Evolutionary conservation across 2,797 vertebrate species (phyloP).

Genomic region (Poeciliopsis infans): DNA sequence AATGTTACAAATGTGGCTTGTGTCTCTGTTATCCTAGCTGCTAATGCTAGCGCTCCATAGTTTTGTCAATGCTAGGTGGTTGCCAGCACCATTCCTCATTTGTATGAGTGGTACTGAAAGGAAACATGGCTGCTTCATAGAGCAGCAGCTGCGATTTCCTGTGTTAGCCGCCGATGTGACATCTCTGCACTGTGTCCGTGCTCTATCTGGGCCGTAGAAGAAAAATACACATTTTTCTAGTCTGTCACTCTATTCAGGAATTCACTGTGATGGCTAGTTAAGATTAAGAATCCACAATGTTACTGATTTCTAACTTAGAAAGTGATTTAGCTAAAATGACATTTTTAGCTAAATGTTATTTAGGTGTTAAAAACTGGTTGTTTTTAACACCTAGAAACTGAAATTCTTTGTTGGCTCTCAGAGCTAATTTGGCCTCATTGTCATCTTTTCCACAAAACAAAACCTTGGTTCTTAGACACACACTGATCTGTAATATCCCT

Average conservation of each 20-base stretch:
- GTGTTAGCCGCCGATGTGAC: neutral
- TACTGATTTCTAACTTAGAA: neutral
- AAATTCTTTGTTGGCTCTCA: no score
- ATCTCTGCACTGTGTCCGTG: neutral
- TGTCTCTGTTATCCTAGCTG: no score
- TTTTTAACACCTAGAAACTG: no score
- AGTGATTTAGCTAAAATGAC: neutral
- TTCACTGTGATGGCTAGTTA: no score
- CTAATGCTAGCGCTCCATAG: neutral
- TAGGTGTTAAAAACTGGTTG: no score
- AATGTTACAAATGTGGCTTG: no score
- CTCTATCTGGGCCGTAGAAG: neutral
- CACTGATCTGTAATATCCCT: no score
- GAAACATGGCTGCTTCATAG: neutral
- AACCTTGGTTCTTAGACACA: no score
- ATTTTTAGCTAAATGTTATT: no score
- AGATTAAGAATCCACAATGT: neutral
- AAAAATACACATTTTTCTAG: neutral
- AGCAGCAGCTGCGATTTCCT: neutral
- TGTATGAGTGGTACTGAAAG: neutral
- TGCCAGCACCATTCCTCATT: neutral
- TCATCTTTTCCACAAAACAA: no score
- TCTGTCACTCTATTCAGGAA: neutral
- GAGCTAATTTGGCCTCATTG: no score
- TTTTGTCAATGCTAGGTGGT: neutral